A percentile compares a stretch with the other conserved stretches of the same genome.
Conservation (phyloP, 2,113 vertebrate species). For the Chlamydotis undulata region DNA sequence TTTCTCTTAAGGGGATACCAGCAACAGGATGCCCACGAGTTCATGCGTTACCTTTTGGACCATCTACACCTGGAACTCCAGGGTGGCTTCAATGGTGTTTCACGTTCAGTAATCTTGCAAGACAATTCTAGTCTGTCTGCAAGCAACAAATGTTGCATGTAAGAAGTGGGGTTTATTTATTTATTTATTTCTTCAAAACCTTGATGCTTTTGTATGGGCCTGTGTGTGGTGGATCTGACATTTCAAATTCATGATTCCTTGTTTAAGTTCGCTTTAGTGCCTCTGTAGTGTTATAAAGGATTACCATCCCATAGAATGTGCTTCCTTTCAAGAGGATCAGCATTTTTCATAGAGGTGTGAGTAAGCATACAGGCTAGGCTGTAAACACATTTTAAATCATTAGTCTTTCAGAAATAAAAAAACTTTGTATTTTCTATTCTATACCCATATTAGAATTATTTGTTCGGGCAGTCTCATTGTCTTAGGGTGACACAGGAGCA, state of each 20-base stretch:
- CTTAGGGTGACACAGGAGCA: neutral
- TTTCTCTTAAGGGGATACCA: conserved; percentile 89
- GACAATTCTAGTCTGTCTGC: conserved; percentile 80
- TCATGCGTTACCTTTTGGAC: conserved; percentile 97
- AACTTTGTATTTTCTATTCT: neutral
- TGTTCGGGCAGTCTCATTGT: neutral
- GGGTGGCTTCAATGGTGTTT: conserved; percentile 85
- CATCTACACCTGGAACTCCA: conserved; percentile 98
- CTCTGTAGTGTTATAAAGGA: neutral
- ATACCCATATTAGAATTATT: neutral
- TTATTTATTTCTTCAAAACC: neutral
- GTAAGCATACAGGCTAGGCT: neutral
- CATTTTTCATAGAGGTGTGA: neutral
- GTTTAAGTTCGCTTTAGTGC: neutral
- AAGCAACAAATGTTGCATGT: conserved; percentile 91
- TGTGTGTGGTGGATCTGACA: neutral
- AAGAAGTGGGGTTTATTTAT: conserved; percentile 47
- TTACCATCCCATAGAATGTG: neutral
- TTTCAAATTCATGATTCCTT: neutral
- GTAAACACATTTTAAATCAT: neutral
- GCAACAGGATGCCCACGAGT: conserved; percentile 98
- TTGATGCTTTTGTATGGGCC: neutral
- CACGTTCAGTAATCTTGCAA: conserved; percentile 78
- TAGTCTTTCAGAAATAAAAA: neutral
- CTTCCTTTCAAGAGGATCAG: neutral